Evolutionary conservation across 2,113 vertebrate genomes (phyloP).

Genomic region (Petromus typicus): DNA sequence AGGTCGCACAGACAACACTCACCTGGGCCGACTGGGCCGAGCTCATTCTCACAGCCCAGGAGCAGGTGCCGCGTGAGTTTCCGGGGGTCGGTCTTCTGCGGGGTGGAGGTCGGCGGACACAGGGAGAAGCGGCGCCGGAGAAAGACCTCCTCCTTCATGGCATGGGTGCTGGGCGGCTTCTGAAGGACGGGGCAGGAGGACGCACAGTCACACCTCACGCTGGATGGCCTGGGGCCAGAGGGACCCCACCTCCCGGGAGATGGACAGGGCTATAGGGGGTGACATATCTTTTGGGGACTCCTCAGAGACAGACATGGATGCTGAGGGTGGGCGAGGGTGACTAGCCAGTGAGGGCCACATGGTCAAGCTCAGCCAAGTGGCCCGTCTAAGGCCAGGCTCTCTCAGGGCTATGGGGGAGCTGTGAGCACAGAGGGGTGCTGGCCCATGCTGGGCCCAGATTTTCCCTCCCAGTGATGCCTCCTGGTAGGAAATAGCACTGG

Average conservation of each 20-base stretch:
- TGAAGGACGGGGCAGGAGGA: constrained; percentile 76
- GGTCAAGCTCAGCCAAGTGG: too few species aligned
- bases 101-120: constrained; percentile 91
- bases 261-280: background rate
- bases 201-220: background rate
- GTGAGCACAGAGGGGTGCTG: background rate
- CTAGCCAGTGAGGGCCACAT: rapidly evolving
- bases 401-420: background rate
- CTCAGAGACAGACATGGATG: background rate
- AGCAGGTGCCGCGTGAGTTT: constrained; percentile 92
- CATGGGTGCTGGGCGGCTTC: constrained; percentile 90
- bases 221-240: background rate
- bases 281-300: rapidly evolving
- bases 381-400: too few species aligned
- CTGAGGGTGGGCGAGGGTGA: rapidly evolving
- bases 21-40: constrained; percentile 93
- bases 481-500: rapidly evolving
- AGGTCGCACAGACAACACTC: background rate
- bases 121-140: constrained; percentile 95
- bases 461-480: background rate
- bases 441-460: background rate
- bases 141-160: constrained; percentile 98
- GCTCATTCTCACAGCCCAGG: constrained; percentile 92
- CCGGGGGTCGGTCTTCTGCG: constrained; percentile 93
- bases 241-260: background rate